Evolutionary conservation across 1,140 invertebrate genomes (phyloP).

Genomic region (Sycobia sp.): DNA sequence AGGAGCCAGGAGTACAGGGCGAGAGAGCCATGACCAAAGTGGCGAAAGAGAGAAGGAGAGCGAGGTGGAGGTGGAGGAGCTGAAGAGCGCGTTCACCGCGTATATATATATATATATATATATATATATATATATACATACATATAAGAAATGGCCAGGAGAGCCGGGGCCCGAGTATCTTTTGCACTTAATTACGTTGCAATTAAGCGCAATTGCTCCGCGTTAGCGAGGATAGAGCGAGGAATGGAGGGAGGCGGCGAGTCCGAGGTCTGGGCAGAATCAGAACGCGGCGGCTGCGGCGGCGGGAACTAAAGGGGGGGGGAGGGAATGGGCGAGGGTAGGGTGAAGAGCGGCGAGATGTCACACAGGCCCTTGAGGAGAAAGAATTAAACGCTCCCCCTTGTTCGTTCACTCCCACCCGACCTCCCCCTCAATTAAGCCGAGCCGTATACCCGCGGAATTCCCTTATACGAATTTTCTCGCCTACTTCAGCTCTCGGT

Average conservation of each 20-base stretch:
- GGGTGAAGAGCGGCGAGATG: not conserved
- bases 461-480: constrained; percentile 23
- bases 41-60: not conserved
- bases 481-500: not conserved
- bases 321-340: too few species aligned
- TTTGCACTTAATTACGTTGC: constrained; percentile 35
- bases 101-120: too few species aligned
- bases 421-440: constrained; percentile 24
- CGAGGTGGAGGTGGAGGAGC: not conserved
- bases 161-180: constrained; percentile 10
- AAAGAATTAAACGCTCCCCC: constrained; percentile 38
- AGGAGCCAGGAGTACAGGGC: not conserved
- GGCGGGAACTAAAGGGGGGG: too few species aligned
- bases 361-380: constrained; percentile 2
- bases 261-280: too few species aligned
- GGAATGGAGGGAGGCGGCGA: too few species aligned
- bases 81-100: too few species aligned
- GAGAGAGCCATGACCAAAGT: not conserved
- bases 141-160: too few species aligned
- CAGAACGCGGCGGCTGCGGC: too few species aligned
- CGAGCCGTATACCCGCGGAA: constrained; percentile 12
- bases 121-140: too few species aligned
- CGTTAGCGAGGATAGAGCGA: constrained; percentile 8
- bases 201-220: constrained; percentile 34
- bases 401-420: constrained; percentile 25